Percentiles rank a stretch among this genome's conserved stretches.
Evolutionary conservation across 2,113 vertebrate genomes (phyloP).

Genomic region (Epinephelus cyanopodus): DNA sequence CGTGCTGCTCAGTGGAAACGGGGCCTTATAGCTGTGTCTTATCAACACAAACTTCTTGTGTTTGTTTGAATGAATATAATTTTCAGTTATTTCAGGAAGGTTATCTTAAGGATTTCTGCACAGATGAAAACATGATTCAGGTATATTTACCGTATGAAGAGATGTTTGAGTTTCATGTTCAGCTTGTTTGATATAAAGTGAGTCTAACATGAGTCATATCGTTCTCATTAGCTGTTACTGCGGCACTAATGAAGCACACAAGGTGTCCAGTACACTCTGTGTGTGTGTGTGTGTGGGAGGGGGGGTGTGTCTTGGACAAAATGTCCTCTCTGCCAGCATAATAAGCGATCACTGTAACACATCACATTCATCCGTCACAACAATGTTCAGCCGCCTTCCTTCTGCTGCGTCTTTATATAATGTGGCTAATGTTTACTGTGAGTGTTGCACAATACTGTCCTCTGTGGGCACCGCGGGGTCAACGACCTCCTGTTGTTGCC

Average conservation of each 20-base stretch:
- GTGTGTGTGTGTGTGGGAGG: slow-evolving; percentile 2
- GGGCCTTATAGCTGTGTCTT: too few species aligned
- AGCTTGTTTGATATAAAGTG: neutral
- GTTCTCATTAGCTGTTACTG: neutral
- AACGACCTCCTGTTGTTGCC: slow-evolving; percentile 36
- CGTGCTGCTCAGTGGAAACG: too few species aligned
- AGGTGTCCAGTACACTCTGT: neutral
- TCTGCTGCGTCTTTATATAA: slow-evolving; percentile 63
- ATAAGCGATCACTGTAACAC: neutral
- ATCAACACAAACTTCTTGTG: too few species aligned
- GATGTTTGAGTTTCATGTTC: too few species aligned
- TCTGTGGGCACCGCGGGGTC: slow-evolving; percentile 33
- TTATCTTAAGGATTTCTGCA: too few species aligned
- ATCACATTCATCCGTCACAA: slow-evolving; percentile 18
- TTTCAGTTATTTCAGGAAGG: too few species aligned
- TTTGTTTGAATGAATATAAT: too few species aligned
- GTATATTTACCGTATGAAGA: too few species aligned
- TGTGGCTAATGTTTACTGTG: slow-evolving; percentile 73
- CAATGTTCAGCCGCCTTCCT: neutral
- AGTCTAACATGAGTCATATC: neutral
- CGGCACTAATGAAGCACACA: neutral
- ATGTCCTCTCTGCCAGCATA: neutral
- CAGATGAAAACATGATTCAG: too few species aligned
- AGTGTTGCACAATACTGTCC: slow-evolving; percentile 59
- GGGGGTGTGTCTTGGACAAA: slow-evolving; percentile 8